phyloP scores from a whole-genome alignment of 2,113 vertebrate genomes.

The Psophia crepitans region DNA sequence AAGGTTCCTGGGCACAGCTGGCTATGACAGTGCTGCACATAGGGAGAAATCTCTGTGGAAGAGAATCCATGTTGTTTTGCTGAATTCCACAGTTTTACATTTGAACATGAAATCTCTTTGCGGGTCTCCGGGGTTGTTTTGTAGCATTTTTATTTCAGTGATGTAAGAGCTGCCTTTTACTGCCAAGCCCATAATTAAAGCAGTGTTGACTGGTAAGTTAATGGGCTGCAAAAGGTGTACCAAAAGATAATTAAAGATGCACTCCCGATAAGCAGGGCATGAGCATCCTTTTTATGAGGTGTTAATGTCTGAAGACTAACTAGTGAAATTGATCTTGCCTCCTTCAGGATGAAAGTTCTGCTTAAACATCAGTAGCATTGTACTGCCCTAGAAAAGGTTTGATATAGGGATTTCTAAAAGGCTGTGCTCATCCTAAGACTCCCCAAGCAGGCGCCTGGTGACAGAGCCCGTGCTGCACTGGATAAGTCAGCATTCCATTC shows the following conservation, averaged over 20 bases:
- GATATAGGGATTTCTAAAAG: background rate
- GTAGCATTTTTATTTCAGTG: slow-evolving; percentile 39
- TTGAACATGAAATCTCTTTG: background rate
- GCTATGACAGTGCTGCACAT: background rate
- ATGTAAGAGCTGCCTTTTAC: slow-evolving; percentile 11
- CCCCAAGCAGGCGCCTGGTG: slow-evolving; percentile 4
- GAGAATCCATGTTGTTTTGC: background rate
- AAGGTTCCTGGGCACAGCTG: background rate
- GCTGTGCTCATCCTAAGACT: background rate
- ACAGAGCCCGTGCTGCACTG: background rate
- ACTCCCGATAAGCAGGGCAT: slow-evolving; percentile 36
- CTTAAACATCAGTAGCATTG: slow-evolving; percentile 22
- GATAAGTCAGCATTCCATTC: background rate
- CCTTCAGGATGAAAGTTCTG: slow-evolving; percentile 41
- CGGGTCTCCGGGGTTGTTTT: background rate
- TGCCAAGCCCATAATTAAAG: slow-evolving; percentile 50
- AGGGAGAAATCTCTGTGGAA: background rate
- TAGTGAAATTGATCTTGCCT: slow-evolving; percentile 59
- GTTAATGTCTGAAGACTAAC: slow-evolving; percentile 46
- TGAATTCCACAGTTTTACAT: background rate
- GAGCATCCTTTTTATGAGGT: slow-evolving; percentile 52
- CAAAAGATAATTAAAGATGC: slow-evolving; percentile 49
- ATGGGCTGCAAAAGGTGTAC: slow-evolving; percentile 57
- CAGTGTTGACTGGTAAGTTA: slow-evolving; percentile 45
- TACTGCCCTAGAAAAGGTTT: slow-evolving; percentile 30